These are phyloP conservation scores for Callithrix jacchus DNA, from an alignment of 2,113 vertebrate species.

Conservation along the genomic window DNA sequence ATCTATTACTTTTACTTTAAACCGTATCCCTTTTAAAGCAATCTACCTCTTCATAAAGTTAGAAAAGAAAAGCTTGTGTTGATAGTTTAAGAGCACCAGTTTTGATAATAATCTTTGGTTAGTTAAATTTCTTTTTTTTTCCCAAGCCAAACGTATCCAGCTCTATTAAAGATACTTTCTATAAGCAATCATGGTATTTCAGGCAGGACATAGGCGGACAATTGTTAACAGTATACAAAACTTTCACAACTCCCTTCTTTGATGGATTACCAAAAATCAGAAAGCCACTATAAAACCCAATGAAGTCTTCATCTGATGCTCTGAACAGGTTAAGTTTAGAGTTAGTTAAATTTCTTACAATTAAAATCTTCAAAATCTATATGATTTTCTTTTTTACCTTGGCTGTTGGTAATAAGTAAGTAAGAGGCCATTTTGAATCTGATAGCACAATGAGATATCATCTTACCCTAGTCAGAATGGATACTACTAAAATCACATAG, in stretches of 20 bases:
- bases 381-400: background rate
- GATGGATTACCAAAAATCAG: no score
- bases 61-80: background rate
- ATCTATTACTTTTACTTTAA: background rate
- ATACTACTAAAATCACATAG: background rate
- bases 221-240: no score
- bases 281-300: no score
- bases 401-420: background rate
- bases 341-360: background rate
- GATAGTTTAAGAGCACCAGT: background rate
- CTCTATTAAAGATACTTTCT: no score
- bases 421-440: background rate
- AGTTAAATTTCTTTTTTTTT: background rate
- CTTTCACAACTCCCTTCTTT: no score
- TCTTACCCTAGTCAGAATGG: background rate
- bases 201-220: no score
- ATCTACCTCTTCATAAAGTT: background rate
- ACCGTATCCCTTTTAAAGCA: background rate
- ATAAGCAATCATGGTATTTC: no score
- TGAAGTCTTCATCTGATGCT: no score
- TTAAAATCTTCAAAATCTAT: background rate
- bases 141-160: no score
- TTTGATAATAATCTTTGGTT: conserved; percentile 11
- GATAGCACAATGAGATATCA: background rate
- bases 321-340: no score